Base-by-base conservation (phyloP, 2,888 invertebrate species). In the Mycogona germanica region DNA sequence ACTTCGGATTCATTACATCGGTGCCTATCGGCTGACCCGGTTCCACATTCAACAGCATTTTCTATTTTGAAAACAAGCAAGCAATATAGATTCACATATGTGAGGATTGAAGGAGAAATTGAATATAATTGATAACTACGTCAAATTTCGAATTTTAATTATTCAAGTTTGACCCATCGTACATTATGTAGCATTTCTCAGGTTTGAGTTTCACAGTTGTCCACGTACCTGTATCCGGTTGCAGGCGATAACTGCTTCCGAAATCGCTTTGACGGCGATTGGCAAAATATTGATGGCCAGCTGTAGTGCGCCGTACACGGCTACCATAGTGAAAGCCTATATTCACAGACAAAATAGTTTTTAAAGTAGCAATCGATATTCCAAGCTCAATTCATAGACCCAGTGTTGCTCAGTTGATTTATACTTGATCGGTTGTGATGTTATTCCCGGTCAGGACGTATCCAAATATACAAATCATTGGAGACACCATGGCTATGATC, bases 391-490 rank as follows among this genome's bases (percentile, higher is more conserved):
- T 30, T 32, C 6, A 35, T 2, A 7, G 3, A 42, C 5, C 12
- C 2, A 6, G 5, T 45, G 29, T 45, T 29, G 17, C 29, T 2
- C 3, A n/a, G 26, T 7, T n/a, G 2, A 23, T 42, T 14, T 21
- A 62, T 69, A 79, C 80, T 72, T 78, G 75, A 14, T 78, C 73
- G 6, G 78, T 74, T n/a, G 74, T 73, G n/a, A 80, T 71, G 63
- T 74, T 73, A 64, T 74, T 69, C 47, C 77, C 77, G 23, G 72
- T 66, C 7, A 71, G 66, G 17, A 78, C 71, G 59, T 78, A 76
- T 17, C 74, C 71, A 21, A 78, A 66, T 62, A 80, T 77, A 0
- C 76, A 78, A 42, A 77, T 66, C 57, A 78, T 76, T n/a, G 76
- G 72, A 1, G 78, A 74, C 42, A 79, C 69, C 17, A 77, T 71